Conservation (phyloP, 1,140 invertebrate species). For the Lerema accius region DNA sequence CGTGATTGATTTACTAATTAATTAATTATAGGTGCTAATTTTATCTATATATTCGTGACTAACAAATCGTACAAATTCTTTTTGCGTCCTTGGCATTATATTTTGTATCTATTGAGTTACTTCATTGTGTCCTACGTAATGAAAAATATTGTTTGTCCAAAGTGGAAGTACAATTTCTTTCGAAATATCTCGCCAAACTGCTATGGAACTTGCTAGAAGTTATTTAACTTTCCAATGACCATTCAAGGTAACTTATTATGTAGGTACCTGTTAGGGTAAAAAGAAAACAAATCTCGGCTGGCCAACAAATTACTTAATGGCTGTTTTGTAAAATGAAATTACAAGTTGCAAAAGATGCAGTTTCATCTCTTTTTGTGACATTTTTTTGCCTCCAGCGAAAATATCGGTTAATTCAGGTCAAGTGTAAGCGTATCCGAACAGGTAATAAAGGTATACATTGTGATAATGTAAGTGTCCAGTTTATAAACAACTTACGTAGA, state of each 20-base stretch:
- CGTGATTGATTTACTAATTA: too few relatives aligned
- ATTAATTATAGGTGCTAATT: too few relatives aligned
- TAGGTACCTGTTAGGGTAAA: too few relatives aligned
- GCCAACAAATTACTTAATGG: slow-evolving; percentile 20
- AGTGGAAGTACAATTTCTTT: background rate
- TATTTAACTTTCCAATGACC: slow-evolving; percentile 21
- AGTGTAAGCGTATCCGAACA: slow-evolving; percentile 8
- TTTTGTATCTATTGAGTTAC: too few relatives aligned
- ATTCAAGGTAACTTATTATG: slow-evolving; percentile 21
- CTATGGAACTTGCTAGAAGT: slow-evolving; percentile 26
- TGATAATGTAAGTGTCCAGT: too few relatives aligned
- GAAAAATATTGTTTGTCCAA: background rate
- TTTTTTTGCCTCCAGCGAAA: background rate
- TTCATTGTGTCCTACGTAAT: too few relatives aligned
- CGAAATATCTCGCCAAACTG: background rate
- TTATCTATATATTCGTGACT: too few relatives aligned
- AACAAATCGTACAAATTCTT: too few relatives aligned
- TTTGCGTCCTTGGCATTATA: too few relatives aligned
- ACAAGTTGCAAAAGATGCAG: slow-evolving; percentile 15
- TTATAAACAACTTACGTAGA: too few relatives aligned
- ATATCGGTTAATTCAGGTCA: slow-evolving; percentile 8
- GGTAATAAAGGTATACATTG: background rate
- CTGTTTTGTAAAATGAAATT: slow-evolving; percentile 21
- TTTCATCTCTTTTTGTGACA: slow-evolving; percentile 17
- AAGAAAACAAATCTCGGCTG: slow-evolving; percentile 2